These are phyloP conservation scores for Brenthis daphne DNA, from an alignment of 2,888 invertebrate genomes.

Conservation along the genomic window DNA sequence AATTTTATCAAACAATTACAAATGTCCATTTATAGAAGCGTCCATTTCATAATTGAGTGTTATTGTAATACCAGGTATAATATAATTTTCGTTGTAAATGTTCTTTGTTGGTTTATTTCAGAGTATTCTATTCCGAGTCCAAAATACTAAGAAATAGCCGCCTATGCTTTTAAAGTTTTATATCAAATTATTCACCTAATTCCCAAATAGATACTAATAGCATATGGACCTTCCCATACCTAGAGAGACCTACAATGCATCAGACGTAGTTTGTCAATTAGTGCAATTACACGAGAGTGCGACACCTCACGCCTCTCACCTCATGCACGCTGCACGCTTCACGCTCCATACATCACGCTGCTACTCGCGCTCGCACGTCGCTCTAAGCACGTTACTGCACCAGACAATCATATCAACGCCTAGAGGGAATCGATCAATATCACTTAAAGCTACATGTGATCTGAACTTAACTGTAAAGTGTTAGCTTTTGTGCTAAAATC, in stretches of 20 bases:
- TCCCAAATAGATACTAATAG: not conserved
- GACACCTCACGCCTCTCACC: slow-evolving; percentile 12
- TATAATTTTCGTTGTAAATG: too few species aligned
- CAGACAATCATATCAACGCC: slow-evolving; percentile 18
- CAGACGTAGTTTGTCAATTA: slow-evolving; percentile 16
- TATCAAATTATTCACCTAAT: too few species aligned
- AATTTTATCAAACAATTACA: slow-evolving; percentile 11
- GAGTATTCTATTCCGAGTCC: too few species aligned
- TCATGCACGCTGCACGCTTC: slow-evolving; percentile 7
- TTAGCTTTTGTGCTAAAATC: too few species aligned
- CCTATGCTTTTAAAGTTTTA: too few species aligned
- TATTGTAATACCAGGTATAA: not conserved
- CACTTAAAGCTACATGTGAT: slow-evolving; percentile 2
- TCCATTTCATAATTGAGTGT: not conserved
- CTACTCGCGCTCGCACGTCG: slow-evolving; percentile 7
- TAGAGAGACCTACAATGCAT: not conserved
- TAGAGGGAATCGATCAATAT: slow-evolving; percentile 3
- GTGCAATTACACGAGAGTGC: slow-evolving; percentile 15
- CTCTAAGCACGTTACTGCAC: slow-evolving; percentile 8
- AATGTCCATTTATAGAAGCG: slow-evolving; percentile 4
- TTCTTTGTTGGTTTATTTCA: too few species aligned
- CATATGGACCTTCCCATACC: not conserved
- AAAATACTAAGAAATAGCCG: too few species aligned
- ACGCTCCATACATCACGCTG: slow-evolving; percentile 10
- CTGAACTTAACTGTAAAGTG: not conserved